Conservation (phyloP, 2,113 vertebrate species). For the Tinamus guttatus region DNA sequence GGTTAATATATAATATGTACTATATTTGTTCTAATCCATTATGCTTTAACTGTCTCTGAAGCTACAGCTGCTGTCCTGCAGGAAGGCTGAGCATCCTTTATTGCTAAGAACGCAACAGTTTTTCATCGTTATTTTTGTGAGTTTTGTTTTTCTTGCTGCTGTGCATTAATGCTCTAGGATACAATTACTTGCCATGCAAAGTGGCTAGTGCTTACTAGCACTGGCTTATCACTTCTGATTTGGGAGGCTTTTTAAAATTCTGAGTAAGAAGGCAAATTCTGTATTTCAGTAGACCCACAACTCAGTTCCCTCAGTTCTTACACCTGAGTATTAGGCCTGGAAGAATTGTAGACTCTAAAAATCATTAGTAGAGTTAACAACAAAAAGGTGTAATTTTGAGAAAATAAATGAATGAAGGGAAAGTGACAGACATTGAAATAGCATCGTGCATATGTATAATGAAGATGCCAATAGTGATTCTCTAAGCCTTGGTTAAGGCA, state of each 20-base stretch:
- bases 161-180: rapidly evolving
- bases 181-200: neutral
- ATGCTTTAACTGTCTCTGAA: neutral
- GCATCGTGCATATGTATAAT: neutral
- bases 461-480: neutral
- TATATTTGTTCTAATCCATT: neutral
- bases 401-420: neutral
- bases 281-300: too few species aligned
- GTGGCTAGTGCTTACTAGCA: neutral
- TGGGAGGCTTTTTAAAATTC: too few species aligned
- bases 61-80: neutral
- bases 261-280: neutral
- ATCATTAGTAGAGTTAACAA: neutral
- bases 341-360: neutral
- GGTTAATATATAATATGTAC: neutral
- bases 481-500: neutral
- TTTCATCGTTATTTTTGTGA: neutral
- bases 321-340: neutral
- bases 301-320: neutral
- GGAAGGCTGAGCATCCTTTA: neutral
- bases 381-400: neutral
- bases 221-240: neutral
- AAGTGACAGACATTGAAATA: neutral
- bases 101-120: neutral
- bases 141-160: neutral